A percentile compares a stretch with the other conserved stretches of the same genome.
Conservation (phyloP, 2,797 vertebrate species). For the Diglossa cyanea region DNA sequence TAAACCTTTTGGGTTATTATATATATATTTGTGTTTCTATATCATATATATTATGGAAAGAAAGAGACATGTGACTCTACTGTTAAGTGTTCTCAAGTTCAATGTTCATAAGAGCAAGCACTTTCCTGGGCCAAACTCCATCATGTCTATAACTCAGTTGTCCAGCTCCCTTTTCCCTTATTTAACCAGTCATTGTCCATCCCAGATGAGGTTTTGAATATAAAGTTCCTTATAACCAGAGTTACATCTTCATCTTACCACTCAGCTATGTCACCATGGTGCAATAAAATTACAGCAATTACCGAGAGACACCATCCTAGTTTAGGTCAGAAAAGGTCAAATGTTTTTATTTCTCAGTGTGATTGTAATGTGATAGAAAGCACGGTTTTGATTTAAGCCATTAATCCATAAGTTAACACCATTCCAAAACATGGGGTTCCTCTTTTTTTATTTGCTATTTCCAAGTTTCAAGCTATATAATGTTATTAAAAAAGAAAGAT, state of each 20-base stretch:
- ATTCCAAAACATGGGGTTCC: neutral
- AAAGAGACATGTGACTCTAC: neutral
- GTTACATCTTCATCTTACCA: neutral
- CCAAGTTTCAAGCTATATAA: neutral
- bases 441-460: neutral
- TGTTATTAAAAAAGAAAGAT: neutral
- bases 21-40: accelerated
- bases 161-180: neutral
- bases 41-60: neutral
- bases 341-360: neutral
- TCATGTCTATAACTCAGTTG: neutral
- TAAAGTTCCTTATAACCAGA: neutral
- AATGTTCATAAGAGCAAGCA: neutral
- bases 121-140: neutral
- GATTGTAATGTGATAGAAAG: neutral
- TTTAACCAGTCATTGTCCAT: neutral
- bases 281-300: neutral
- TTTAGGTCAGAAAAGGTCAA: neutral
- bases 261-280: neutral
- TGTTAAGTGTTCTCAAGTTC: neutral
- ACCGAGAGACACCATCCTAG: neutral
- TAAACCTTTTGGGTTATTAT: accelerated
- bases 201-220: neutral
- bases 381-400: neutral
- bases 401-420: neutral